phyloP scores from a whole-genome alignment of 2,888 invertebrate genomes.

The Bellardia bayeri region DNA sequence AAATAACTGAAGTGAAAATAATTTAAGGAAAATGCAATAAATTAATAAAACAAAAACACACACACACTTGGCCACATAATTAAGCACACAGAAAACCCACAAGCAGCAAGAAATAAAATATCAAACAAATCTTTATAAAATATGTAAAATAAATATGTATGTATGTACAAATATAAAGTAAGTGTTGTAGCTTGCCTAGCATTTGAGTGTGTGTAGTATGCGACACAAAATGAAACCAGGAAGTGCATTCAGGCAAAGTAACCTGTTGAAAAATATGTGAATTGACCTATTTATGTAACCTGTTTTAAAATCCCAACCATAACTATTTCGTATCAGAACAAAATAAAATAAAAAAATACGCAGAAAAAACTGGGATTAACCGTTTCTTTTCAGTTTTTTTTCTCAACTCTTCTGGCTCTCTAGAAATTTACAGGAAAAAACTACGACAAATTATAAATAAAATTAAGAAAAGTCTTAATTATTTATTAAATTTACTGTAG shows the following conservation, averaged over 20 bases:
- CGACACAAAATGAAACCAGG: constrained; percentile 58
- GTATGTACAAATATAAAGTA: constrained; percentile 25
- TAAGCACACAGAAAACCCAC: background rate
- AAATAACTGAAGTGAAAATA: constrained; percentile 73
- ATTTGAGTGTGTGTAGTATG: constrained; percentile 15
- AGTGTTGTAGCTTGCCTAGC: background rate
- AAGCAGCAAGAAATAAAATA: constrained; percentile 34
- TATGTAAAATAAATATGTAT: constrained; percentile 17
- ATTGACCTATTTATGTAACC: constrained; percentile 82
- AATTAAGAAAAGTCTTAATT: constrained; percentile 38
- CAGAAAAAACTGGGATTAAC: constrained; percentile 74
- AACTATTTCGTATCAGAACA: background rate
- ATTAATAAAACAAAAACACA: constrained; percentile 32
- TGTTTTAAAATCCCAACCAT: constrained; percentile 76
- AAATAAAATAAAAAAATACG: constrained; percentile 68
- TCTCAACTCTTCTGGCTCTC: background rate
- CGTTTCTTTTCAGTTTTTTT: constrained; percentile 72
- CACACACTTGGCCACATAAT: background rate
- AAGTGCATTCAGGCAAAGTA: constrained; percentile 64
- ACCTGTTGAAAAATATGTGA: constrained; percentile 72
- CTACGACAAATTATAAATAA: background rate
- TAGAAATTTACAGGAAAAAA: constrained; percentile 14
- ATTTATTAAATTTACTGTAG: background rate
- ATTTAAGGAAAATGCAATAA: constrained; percentile 58
- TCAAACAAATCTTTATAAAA: constrained; percentile 23